phyloP scores from a whole-genome alignment of 2,797 vertebrate genomes.

The Merluccius polli region DNA sequence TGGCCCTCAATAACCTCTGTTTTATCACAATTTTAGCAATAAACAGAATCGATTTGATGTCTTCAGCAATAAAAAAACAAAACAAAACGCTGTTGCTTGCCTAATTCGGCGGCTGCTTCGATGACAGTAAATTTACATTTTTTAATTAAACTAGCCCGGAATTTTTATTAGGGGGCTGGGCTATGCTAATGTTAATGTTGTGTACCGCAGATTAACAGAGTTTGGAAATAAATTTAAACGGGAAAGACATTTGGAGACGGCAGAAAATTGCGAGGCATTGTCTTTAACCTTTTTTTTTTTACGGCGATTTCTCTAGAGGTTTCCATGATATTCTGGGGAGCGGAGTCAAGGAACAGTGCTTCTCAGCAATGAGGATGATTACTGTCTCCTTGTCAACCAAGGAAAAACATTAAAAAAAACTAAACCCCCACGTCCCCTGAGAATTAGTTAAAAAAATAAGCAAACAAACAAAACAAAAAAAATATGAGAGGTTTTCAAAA shows the following conservation, averaged over 20 bases:
- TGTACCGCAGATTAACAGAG: slow-evolving; percentile 99
- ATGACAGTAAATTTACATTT: slow-evolving; percentile 99
- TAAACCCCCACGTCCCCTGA: slow-evolving; percentile 8
- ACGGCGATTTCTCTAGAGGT: slow-evolving; percentile 87
- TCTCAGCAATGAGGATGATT: slow-evolving; percentile 70
- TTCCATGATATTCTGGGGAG: slow-evolving; percentile 62
- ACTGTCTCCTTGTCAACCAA: slow-evolving; percentile 70
- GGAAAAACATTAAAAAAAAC: slow-evolving; percentile 60
- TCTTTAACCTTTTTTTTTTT: slow-evolving; percentile 89
- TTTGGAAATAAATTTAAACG: slow-evolving; percentile 99
- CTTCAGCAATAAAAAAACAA: slow-evolving; percentile 92
- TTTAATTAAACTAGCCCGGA: slow-evolving; percentile 99
- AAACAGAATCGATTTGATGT: slow-evolving; percentile 97
- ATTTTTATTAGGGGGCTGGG: slow-evolving; percentile 99
- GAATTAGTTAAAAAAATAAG: neutral
- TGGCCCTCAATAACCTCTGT: slow-evolving; percentile 75
- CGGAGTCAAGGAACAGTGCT: slow-evolving; percentile 70
- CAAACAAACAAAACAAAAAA: neutral
- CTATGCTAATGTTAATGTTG: slow-evolving; percentile 99
- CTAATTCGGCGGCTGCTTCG: slow-evolving; percentile 97
- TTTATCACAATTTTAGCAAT: slow-evolving; percentile 85
- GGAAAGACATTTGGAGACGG: slow-evolving; percentile 86
- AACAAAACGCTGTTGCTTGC: slow-evolving; percentile 90
- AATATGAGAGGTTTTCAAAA: slow-evolving; percentile 30
- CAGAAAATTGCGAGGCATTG: slow-evolving; percentile 79